Percentiles rank a stretch among this genome's conserved stretches.
Conservation (phyloP, 2,888 invertebrate species). For the Argyra leucocephala region DNA sequence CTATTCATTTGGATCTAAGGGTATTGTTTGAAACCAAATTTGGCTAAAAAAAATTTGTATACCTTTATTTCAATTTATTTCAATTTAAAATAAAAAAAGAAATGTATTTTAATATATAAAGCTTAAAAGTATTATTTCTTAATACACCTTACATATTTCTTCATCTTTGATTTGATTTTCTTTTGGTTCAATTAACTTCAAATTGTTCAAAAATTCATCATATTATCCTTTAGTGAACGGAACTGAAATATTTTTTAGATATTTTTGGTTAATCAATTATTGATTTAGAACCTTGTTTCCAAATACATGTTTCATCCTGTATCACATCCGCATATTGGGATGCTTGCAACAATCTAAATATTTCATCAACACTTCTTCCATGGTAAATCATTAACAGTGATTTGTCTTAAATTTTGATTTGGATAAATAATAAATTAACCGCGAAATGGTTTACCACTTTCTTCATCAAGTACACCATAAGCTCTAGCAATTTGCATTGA, state of each 20-base stretch:
- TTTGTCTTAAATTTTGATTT: slow-evolving; percentile 78
- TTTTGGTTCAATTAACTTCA: background rate
- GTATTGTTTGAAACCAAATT: too few relatives aligned
- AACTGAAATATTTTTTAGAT: slow-evolving; percentile 71
- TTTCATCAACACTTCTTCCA: slow-evolving; percentile 85
- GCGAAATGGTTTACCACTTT: slow-evolving; percentile 84
- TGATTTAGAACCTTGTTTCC: slow-evolving; percentile 85
- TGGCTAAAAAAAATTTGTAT: too few relatives aligned
- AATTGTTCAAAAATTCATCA: too few relatives aligned
- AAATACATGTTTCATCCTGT: slow-evolving; percentile 90
- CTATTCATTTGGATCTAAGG: too few relatives aligned
- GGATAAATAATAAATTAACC: slow-evolving; percentile 93
- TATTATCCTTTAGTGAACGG: slow-evolving; percentile 33
- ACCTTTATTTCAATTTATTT: too few relatives aligned
- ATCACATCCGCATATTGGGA: slow-evolving; percentile 93
- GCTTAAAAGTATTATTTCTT: background rate
- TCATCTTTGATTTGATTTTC: background rate
- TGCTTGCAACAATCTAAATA: slow-evolving; percentile 86
- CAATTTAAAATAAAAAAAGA: background rate
- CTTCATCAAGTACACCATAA: slow-evolving; percentile 87
- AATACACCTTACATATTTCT: background rate
- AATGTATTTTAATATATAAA: background rate
- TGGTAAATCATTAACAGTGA: slow-evolving; percentile 94
- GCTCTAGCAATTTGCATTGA: slow-evolving; percentile 72
- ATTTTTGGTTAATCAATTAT: slow-evolving; percentile 81